Evolutionary conservation across 1,140 invertebrate species (phyloP), one percentile per base, ranked within the genome.

Genomic region (Penaeus chinensis): DNA sequence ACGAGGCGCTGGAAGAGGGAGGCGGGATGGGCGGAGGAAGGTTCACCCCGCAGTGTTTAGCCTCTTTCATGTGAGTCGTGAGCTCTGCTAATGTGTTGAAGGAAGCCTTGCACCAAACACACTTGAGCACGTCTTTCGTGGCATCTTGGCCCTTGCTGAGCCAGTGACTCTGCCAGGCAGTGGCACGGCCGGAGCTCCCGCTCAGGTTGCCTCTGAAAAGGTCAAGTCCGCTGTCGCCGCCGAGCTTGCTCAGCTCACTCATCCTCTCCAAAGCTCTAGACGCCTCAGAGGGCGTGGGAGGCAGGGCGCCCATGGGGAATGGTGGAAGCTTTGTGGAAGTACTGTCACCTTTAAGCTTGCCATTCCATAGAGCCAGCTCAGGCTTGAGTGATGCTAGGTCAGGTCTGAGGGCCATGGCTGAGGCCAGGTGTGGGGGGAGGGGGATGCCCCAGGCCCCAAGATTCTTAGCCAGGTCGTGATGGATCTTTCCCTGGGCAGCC

Each of bases 71-170:
- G 92, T 98, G 97, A 24, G 96, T 95, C 1, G 97, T 98, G 93
- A 98, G 95, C 71, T 97, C 96, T 1, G 96, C 96, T 18, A 98
- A 92, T 61, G 96, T 96, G 24, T 96, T 95, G 91, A 98, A 98
- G 91, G 96, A 98, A 91, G 97, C 96, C 92, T 98, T 98, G 92
- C 97, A 98, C 96, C 97, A 98, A 7, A 98, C 97, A 92, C 97
- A 98, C 92, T 98, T 98, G 7, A 98, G 94, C 22, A 98, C 97
- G 91, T 98, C 97, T 92, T 97, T 97, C 3, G 96, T 97, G 89
- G 97, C 96, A 90, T 98, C 97, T 13, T 97, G 96, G 4, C 97
- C 97, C 91, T 98, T 97, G 91, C 97, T 98, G 5, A 98, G 92
- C 97, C 97, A 98, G 90, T 98, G 97, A 2, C 96, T 97, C 91